Conservation (phyloP, 2,888 invertebrate species). For the Parnassius glacialis region DNA sequence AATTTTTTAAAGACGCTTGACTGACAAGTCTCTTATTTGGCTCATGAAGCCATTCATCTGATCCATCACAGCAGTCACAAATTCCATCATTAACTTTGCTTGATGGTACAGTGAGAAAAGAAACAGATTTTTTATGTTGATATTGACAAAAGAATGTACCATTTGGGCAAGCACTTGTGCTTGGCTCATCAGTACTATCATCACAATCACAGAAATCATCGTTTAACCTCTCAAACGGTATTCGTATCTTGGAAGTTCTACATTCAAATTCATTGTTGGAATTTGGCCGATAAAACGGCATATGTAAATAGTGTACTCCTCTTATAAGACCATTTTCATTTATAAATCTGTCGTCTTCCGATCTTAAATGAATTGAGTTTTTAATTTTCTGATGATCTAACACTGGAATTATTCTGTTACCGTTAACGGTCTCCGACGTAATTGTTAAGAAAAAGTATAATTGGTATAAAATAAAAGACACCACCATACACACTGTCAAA, state of each 20-base stretch:
- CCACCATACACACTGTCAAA: constrained; percentile 53
- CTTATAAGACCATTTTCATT: constrained; percentile 64
- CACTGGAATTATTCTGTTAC: constrained; percentile 49
- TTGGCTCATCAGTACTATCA: constrained; percentile 89
- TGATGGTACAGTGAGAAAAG: constrained; percentile 80
- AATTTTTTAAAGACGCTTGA: constrained; percentile 50
- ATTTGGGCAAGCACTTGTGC: constrained; percentile 93
- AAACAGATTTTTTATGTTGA: constrained; percentile 68
- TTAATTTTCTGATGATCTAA: constrained; percentile 48
- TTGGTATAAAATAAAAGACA: constrained; percentile 67
- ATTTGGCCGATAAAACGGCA: constrained; percentile 64
- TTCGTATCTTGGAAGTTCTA: constrained; percentile 54
- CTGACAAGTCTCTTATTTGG: constrained; percentile 49
- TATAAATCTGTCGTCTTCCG: constrained; percentile 62
- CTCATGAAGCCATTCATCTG: constrained; percentile 86
- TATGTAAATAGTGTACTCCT: constrained; percentile 60
- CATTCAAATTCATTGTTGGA: constrained; percentile 65
- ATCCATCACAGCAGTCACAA: constrained; percentile 97
- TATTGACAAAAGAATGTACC: constrained; percentile 90
- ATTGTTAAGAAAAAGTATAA: constrained; percentile 68
- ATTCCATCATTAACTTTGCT: constrained; percentile 95
- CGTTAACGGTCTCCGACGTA: constrained; percentile 49
- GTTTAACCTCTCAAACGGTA: constrained; percentile 80
- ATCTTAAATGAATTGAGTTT: constrained; percentile 48
- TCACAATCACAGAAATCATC: constrained; percentile 94